A percentile compares a stretch with the other conserved stretches of the same genome.
phyloP scores from a whole-genome alignment of 2,888 invertebrate species.

The Rhagium mordax region DNA sequence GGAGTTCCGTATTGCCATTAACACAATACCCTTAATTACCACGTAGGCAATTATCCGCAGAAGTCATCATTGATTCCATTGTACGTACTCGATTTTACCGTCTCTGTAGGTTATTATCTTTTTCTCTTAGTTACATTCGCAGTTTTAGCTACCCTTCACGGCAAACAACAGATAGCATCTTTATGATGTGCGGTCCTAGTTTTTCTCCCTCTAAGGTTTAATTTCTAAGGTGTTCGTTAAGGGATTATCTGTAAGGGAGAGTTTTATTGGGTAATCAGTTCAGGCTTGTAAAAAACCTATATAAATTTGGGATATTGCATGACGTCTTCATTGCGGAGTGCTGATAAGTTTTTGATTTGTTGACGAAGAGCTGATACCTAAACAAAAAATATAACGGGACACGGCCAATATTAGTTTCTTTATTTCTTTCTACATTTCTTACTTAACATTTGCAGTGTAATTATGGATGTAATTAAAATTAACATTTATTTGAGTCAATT shows the following conservation, averaged over 20 bases:
- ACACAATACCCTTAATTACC: slow-evolving; percentile 42
- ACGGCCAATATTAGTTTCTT: no score
- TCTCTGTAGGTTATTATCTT: slow-evolving; percentile 12
- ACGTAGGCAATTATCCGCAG: slow-evolving; percentile 46
- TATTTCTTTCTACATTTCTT: no score
- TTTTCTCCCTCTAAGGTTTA: background rate
- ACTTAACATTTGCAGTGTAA: no score
- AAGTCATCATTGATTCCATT: slow-evolving; percentile 41
- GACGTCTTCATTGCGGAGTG: background rate
- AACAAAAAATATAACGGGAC: no score
- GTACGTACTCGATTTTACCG: slow-evolving; percentile 33
- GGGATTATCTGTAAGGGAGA: background rate
- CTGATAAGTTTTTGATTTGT: background rate
- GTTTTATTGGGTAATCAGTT: background rate
- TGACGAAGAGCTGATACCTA: no score
- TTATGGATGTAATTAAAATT: no score
- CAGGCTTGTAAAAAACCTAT: background rate
- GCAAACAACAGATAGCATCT: background rate
- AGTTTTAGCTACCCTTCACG: background rate
- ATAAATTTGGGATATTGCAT: background rate
- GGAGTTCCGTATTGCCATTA: slow-evolving; percentile 7
- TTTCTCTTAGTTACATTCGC: background rate
- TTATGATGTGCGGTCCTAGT: background rate
- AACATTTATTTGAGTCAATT: no score
- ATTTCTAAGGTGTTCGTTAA: background rate